Evolutionary conservation across 1,140 invertebrate genomes (phyloP).

Genomic region (Nasonia longicornis): DNA sequence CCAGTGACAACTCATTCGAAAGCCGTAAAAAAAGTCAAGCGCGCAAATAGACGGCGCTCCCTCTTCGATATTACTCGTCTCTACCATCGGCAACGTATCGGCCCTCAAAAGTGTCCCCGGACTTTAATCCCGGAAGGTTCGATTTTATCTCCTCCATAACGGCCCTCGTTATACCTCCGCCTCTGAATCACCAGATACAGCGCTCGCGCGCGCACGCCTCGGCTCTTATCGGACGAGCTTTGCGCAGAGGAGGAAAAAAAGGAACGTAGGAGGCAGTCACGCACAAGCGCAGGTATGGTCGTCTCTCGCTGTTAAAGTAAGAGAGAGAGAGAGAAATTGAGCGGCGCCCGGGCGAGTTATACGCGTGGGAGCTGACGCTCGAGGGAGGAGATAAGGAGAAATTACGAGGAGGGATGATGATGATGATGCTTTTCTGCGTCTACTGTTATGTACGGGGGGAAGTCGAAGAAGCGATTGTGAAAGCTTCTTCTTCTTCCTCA

Average conservation of each 20-base stretch:
- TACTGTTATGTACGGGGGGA: background rate
- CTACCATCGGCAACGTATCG: background rate
- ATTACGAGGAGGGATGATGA: slow-evolving; percentile 3
- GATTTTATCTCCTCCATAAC: slow-evolving; percentile 22
- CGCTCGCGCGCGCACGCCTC: background rate
- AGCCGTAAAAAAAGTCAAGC: background rate
- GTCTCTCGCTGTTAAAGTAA: background rate
- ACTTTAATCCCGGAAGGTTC: slow-evolving; percentile 9
- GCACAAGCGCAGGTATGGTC: slow-evolving; percentile 45
- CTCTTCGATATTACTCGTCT: background rate
- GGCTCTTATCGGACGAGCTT: background rate
- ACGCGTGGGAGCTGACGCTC: slow-evolving; percentile 14
- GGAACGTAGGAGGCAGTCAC: background rate
- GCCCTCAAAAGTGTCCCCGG: background rate
- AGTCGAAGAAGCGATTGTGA: background rate
- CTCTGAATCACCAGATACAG: background rate
- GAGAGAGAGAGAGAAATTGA: slow-evolving; percentile 3
- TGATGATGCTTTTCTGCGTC: background rate
- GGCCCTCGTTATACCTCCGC: background rate
- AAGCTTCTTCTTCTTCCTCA: background rate
- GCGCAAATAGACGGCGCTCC: background rate
- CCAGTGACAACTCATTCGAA: background rate
- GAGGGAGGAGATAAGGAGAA: slow-evolving; percentile 22
- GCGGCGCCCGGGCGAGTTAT: background rate
- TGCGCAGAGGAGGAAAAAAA: background rate